Base-by-base conservation (phyloP, 1,140 invertebrate genomes). In the Neuroterus valhalla region DNA sequence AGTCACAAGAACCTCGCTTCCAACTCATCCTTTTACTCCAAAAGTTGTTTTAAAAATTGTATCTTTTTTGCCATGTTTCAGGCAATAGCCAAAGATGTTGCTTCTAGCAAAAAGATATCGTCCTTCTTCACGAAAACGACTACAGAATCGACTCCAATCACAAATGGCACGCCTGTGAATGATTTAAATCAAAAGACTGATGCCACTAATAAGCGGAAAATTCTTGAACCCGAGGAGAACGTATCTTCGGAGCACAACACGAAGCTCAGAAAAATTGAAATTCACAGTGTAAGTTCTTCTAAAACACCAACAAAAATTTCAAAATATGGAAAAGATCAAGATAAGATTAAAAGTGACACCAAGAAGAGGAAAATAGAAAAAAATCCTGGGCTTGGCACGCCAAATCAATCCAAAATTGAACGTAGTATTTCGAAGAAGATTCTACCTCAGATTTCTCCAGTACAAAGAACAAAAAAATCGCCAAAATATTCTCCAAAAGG, bases 251-350 rank as follows among this genome's bases (percentile, higher is more conserved):
- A 31, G 55, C 55, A 62, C 3, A 31, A 15, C 14, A 5, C 14
- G 3, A 62, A 62, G 31, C 6, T 14, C 11, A 62, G 55, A 62
- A 62, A 62, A 62, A 23, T 62, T 26, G 52, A 55, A 14, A 23
- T 3, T 55, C 23, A 55, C 26, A 23, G 15, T 26, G 19, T 1
- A 26, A 26, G 14, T 55, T 14, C 2, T 26, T 5, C 11, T 15
- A 62, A 62, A 31, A 38, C 12, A 38, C 23, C 4, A 62, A 15
- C 14, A 1, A 50, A 50, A 55, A 1, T 38, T 38, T 10, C 31
- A 10, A 38, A 38, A 38, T 5, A 8, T 38, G 31, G 6, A 8
- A 26, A 31, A 55, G 26, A 26, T 55, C 12, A 26, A 11, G 11
- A 55, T 14, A 21, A 31, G 14, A 26, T 21, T 12, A 11, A 26